Evolutionary conservation across 2,888 invertebrate genomes (phyloP).

Genomic region (Hypselothyrea guttata): DNA sequence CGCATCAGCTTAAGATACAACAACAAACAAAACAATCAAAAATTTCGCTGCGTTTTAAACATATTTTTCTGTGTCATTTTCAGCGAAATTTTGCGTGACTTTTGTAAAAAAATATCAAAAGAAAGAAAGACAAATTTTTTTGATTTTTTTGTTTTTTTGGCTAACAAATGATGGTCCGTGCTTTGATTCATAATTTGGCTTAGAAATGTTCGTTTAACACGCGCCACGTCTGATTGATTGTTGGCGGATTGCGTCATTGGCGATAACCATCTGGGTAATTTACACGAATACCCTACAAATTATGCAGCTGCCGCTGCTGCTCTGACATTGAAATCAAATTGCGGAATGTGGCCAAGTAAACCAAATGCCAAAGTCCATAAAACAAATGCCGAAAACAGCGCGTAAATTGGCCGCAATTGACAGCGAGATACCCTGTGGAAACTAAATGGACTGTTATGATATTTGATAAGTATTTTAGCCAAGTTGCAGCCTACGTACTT

Average conservation of each 20-base stretch:
- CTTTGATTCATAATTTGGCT: conserved; percentile 36
- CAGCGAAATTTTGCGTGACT: conserved; percentile 51
- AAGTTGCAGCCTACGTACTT: too few species aligned
- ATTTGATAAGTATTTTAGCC: too few species aligned
- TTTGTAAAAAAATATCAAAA: conserved; percentile 20
- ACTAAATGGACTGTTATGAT: too few species aligned
- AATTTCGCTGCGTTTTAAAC: conserved; percentile 34
- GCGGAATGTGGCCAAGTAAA: conserved; percentile 19
- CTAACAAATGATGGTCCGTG: conserved; percentile 14
- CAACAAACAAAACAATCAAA: conserved; percentile 5
- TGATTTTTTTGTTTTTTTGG: conserved; percentile 1
- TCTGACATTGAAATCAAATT: conserved; percentile 61
- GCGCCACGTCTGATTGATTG: conserved; percentile 41
- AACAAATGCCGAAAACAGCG: conserved; percentile 17
- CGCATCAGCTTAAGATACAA: conserved; percentile 5
- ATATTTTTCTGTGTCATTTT: conserved; percentile 38
- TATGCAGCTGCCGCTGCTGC: conserved; percentile 35
- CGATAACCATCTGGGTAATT: conserved; percentile 46
- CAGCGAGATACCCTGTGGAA: conserved; percentile 15
- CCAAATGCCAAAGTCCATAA: conserved; percentile 5
- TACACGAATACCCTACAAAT: conserved; percentile 58
- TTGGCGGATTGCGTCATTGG: conserved; percentile 37
- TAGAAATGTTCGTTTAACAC: conserved; percentile 33
- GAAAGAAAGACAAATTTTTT: background rate
- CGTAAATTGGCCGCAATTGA: conserved; percentile 2